Evolutionary conservation across 2,797 vertebrate species (phyloP).

Genomic region (Chrysocyon brachyurus): DNA sequence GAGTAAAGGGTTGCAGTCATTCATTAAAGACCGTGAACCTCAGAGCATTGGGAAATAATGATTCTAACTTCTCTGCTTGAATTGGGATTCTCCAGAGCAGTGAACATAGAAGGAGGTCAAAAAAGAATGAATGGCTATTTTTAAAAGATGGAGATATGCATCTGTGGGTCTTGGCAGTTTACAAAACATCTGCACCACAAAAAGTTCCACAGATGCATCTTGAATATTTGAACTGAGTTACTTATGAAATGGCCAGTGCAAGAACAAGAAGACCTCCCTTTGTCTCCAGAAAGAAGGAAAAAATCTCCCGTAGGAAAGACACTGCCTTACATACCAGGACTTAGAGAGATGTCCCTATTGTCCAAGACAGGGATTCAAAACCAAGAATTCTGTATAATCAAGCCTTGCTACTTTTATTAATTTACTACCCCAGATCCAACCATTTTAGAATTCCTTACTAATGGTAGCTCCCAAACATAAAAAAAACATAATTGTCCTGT

Average conservation of each 20-base stretch:
- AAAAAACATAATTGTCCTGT: neutral
- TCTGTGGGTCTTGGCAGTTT: neutral
- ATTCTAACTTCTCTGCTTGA: neutral
- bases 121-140: neutral
- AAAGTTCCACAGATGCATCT: neutral
- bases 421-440: neutral
- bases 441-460: neutral
- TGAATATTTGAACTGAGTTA: neutral
- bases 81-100: neutral
- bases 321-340: neutral
- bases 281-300: neutral
- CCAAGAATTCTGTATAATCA: neutral
- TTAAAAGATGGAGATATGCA: neutral
- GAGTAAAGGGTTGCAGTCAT: neutral
- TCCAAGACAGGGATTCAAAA: neutral
- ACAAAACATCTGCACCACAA: neutral
- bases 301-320: neutral
- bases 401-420: neutral
- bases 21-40: neutral
- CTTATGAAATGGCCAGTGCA: neutral
- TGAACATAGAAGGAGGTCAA: neutral
- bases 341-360: neutral
- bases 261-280: neutral
- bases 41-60: neutral
- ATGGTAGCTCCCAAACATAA: neutral